A percentile compares a stretch with the other conserved stretches of the same genome.
Evolutionary conservation across 2,797 vertebrate genomes (phyloP).

Genomic region (Rhynchonycteris naso): DNA sequence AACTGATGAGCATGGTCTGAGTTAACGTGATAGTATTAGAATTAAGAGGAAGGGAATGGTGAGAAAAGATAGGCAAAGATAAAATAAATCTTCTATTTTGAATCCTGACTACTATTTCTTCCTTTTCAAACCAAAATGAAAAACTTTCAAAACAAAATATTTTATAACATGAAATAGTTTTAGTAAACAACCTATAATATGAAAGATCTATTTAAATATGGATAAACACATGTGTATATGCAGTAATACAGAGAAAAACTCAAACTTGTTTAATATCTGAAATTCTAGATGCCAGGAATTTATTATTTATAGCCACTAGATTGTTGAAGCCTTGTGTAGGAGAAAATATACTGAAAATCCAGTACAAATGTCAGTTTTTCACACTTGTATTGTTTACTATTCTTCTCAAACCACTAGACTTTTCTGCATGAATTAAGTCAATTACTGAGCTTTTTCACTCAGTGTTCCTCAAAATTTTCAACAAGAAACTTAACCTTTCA

Average conservation of each 20-base stretch:
- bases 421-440: neutral
- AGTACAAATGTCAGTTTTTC: neutral
- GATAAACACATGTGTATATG: neutral
- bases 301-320: neutral
- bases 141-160: constrained; percentile 6
- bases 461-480: constrained; percentile 23
- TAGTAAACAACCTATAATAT: neutral
- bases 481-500: neutral
- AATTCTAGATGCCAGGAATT: neutral
- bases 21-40: neutral
- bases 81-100: neutral
- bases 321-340: neutral
- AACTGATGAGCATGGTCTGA: neutral
- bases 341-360: neutral
- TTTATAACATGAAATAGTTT: neutral
- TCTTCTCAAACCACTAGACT: neutral
- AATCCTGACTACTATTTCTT: neutral
- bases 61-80: neutral
- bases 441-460: neutral
- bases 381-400: neutral
- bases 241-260: neutral
- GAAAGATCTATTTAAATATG: neutral
- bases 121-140: neutral
- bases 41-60: neutral
- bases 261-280: neutral